Conservation (phyloP, 2,888 invertebrate genomes). For the Drosophila gaucha region DNA sequence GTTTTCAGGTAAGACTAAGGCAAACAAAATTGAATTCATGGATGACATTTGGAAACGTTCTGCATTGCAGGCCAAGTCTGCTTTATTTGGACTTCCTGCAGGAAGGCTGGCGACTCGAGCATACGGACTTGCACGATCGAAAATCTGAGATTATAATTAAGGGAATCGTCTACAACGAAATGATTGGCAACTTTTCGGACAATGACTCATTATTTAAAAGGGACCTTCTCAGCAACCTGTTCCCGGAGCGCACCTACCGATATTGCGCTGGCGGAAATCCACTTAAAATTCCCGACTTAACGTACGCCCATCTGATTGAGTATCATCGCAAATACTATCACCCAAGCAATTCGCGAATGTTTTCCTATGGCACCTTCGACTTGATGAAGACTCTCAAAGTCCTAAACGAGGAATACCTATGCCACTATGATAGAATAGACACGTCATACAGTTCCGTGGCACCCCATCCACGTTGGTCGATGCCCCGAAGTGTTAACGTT, state of each 20-base stretch:
- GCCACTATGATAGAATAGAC: conserved; percentile 86
- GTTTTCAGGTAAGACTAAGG: conserved; percentile 87
- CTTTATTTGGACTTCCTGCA: conserved; percentile 94
- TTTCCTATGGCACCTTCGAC: conserved; percentile 95
- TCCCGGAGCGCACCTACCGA: conserved; percentile 95
- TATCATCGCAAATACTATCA: conserved; percentile 96
- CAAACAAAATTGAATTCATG: background rate
- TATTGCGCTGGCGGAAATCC: conserved; percentile 96
- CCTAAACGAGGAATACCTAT: conserved; percentile 90
- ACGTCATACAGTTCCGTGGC: conserved; percentile 89
- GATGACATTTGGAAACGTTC: background rate
- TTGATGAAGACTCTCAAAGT: conserved; percentile 90
- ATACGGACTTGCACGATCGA: conserved; percentile 89
- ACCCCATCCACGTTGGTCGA: conserved; percentile 90
- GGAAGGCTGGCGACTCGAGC: conserved; percentile 97
- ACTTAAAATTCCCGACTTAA: conserved; percentile 92
- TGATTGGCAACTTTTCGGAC: conserved; percentile 98
- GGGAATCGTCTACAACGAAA: conserved; percentile 98
- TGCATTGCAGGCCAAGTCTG: conserved; percentile 88
- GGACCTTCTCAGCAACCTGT: conserved; percentile 88
- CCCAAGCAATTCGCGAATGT: conserved; percentile 95
- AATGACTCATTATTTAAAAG: conserved; percentile 92
- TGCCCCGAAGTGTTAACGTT: conserved; percentile 87
- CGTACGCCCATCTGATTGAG: conserved; percentile 90
- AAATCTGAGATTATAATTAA: conserved; percentile 92